Base-by-base conservation (phyloP, 2,797 vertebrate genomes). In the Myotis findleyi region DNA sequence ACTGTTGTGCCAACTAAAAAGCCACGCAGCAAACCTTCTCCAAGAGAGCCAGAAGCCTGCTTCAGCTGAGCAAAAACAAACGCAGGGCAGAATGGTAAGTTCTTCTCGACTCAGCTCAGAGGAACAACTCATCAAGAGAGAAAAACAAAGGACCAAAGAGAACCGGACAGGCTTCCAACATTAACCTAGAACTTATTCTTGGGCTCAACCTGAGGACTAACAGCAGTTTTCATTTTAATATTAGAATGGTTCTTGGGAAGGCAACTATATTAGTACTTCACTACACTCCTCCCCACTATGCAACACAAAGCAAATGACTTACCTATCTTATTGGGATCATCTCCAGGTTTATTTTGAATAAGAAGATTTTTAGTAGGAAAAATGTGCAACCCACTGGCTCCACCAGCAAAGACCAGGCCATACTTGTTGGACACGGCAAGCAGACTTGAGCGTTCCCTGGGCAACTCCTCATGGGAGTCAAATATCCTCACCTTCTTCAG, bases 401-500 rank as follows among this genome's bases (percentile, higher is more conserved):
- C 98, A 4, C 99, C 99, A 18, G 99, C 99, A 90, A 99, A 99
- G 11, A 99, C 98, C 94, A 99, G 97, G 2, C 99, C 99, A 0
- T 98, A 99, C 79, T 99, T 99, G 98, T 99, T 99, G 44, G 99
- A 99, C 87, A 99, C 84, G 0, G 98, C 97, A 0, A 99, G 99
- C 20, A 99, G 98, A 85, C 94, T 99, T 0, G 98, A 99, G 92
- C 99, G 99, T 11, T 99, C 99, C 96, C 98, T 99, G 20, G 99
- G 99, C 82, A 99, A 89, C 11, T 99, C 99, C 1, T 98, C 98
- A 0, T 99, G 98, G 7, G 99, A 82, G 0, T 99, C 98, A 82
- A 99, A 99, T 77, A 99, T 98, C 12, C 99, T 98, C 1, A 99
- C 97, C 96, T 99, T 99, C 98, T 99, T 99, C 98, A 99, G 99